Evolutionary conservation across 1,140 invertebrate genomes (phyloP), one percentile per base, ranked within the genome.

Genomic region (Coptotermes formosanus): DNA sequence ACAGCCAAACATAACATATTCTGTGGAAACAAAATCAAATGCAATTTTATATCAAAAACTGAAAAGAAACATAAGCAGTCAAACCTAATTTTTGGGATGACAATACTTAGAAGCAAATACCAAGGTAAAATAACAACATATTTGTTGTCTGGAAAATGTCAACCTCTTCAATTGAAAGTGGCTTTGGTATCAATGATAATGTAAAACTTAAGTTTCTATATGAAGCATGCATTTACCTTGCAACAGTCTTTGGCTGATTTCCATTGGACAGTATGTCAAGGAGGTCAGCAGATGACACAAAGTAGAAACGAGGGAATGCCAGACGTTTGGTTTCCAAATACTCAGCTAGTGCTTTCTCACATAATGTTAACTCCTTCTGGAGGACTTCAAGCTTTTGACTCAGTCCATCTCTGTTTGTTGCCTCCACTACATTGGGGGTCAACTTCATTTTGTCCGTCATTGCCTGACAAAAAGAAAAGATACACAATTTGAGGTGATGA

Each of bases 271-370:
- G 92, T 88, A 99, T 97, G 91, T 99, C 98, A 44, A 99, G 91
- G 55, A 99, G 91, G 93, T 99, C 98, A 85, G 97, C 97, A n/a
- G 97, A 98, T 25, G 98, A 99, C 8, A 99, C 97, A 91, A 99
- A 99, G 91, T 99, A 99, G 92, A 99, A 99, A 90, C 97, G 93
- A 43, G 98, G 98, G 92, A 99, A 99, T n/a, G 97, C 97, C 64
- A 99, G 92, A 89, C 98, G 93, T 91, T 99, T 99, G 1, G 98
- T 99, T 93, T 99, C 98, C 88, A 99, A 92, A 92, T 99, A 99
- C 90, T 99, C 59, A 97, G 97, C 86, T 99, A 85, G 84, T 91
- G 44, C 98, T 98, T 99, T 99, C 92, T 99, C 98, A 91, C 98
- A 99, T n/a, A 99, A 92, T 0, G 95, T 94, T 86, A 99, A 92